phyloP scores from a whole-genome alignment of 2,888 invertebrate species.

The Leucozona laternaria region DNA sequence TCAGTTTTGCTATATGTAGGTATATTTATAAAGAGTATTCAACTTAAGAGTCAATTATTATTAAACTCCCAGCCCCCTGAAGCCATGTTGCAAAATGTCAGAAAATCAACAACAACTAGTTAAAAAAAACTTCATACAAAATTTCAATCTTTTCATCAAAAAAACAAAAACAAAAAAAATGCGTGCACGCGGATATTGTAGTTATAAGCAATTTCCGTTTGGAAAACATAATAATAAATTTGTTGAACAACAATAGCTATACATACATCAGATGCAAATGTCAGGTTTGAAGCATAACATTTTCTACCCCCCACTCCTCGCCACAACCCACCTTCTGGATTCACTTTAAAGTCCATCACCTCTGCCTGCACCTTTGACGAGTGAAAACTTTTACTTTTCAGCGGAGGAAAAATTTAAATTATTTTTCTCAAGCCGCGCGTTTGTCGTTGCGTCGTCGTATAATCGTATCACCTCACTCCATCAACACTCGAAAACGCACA shows the following conservation, averaged over 20 bases:
- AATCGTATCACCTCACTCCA: not conserved
- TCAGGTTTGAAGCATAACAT: not conserved
- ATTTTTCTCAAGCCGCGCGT: conserved; percentile 1
- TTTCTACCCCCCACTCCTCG: no score
- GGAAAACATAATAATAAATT: conserved; percentile 45
- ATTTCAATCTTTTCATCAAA: conserved; percentile 66
- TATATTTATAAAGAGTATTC: not conserved
- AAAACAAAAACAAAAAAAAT: no score
- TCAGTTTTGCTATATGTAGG: not conserved
- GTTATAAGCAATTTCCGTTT: conserved; percentile 72
- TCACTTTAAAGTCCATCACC: not conserved
- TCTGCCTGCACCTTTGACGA: not conserved
- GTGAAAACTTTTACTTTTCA: conserved; percentile 70
- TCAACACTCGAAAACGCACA: conserved; percentile 55
- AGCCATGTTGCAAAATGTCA: conserved; percentile 19
- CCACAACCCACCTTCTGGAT: not conserved
- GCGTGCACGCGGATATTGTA: conserved; percentile 66
- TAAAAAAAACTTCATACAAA: conserved; percentile 44
- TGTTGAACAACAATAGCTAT: conserved; percentile 29
- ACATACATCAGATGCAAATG: conserved; percentile 49
- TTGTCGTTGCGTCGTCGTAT: not conserved
- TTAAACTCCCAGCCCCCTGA: not conserved
- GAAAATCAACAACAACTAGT: conserved; percentile 16
- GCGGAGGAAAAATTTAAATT: conserved; percentile 12
- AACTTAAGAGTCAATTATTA: conserved; percentile 12